Percentiles rank a stretch among this genome's conserved stretches.
phyloP scores from a whole-genome alignment of 2,888 invertebrate genomes.

The Hyposoter didymator region DNA sequence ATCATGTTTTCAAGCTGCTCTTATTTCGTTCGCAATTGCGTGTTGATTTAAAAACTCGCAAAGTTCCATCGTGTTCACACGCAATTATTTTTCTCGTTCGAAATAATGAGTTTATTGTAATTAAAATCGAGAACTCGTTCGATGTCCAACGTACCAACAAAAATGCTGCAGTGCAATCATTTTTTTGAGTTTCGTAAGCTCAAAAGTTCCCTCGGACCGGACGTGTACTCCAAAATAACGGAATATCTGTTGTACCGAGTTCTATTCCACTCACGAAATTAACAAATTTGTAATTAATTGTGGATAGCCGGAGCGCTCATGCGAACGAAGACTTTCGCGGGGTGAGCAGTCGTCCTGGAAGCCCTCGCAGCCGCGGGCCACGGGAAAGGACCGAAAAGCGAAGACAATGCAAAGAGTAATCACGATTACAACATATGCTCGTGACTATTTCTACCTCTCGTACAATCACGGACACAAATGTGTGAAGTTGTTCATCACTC shows the following conservation, averaged over 20 bases:
- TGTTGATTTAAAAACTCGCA: background rate
- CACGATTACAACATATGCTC: background rate
- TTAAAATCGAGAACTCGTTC: background rate
- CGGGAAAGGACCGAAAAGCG: background rate
- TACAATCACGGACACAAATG: background rate
- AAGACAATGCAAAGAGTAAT: constrained; percentile 4
- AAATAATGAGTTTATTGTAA: background rate
- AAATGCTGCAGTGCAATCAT: background rate
- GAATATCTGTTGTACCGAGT: background rate
- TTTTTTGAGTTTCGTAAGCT: background rate
- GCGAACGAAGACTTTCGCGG: background rate
- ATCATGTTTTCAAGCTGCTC: constrained; percentile 32
- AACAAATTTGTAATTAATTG: background rate
- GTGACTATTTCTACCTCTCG: constrained; percentile 1
- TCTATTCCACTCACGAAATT: background rate
- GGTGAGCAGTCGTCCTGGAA: background rate
- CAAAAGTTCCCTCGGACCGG: background rate
- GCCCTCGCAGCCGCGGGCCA: background rate
- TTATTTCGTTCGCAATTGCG: constrained; percentile 17
- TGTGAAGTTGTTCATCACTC: constrained; percentile 15
- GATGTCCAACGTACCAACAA: background rate
- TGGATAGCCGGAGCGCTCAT: background rate
- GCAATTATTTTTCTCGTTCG: background rate
- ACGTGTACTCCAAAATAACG: background rate
- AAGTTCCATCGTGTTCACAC: background rate